Base-by-base conservation (phyloP, 2,797 vertebrate genomes). In the Pseudopleuronectes americanus region DNA sequence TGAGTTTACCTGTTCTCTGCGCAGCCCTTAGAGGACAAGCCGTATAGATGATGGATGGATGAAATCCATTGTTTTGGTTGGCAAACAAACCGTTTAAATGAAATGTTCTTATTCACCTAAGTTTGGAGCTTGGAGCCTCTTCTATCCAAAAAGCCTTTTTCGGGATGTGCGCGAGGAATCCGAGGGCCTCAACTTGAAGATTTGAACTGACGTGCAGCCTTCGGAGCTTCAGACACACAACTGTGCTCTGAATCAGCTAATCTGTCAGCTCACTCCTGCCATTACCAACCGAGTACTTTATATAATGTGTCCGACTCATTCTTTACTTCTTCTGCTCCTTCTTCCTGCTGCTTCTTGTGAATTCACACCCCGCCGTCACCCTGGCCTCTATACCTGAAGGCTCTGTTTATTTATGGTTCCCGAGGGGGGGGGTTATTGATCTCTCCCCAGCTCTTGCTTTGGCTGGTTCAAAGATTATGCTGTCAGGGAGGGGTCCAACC, bases 371-470 rank as follows among this genome's bases (percentile, higher is more conserved):
- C 4, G 13, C 53, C 57, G 31, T 60, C 38, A 58, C 41, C 10
- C 58, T 22, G 0, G 55, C 16, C 1, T 79, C 51, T 60, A 45
- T 19, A 84, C 83, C 83, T 81, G 70, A 59, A 36, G 81, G 54
- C n/a, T 65, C 73, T 76, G 54, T 76, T 87, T 79, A 83, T 75
- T 83, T 82, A 71, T 78, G 67, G 57, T 53, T 73, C 84, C 49
- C 67, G 59, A 8, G 6, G 17, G 41, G 41, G 74, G 52, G 17
- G 48, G 21, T 54, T 79, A 86, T 86, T 81, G 80, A 89, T 81
- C 75, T 36, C 63, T 71, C 36, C 49, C 24, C 17, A 59, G 59
- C 56, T 78, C 51, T 47, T 56, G 66, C 76, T 76, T 70, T 51
- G 59, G 69, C 69, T 72, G 71, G 49, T 75, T 84, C 28, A 72